Conservation (phyloP, 2,888 invertebrate species). For the Dichetophora obliterata region DNA sequence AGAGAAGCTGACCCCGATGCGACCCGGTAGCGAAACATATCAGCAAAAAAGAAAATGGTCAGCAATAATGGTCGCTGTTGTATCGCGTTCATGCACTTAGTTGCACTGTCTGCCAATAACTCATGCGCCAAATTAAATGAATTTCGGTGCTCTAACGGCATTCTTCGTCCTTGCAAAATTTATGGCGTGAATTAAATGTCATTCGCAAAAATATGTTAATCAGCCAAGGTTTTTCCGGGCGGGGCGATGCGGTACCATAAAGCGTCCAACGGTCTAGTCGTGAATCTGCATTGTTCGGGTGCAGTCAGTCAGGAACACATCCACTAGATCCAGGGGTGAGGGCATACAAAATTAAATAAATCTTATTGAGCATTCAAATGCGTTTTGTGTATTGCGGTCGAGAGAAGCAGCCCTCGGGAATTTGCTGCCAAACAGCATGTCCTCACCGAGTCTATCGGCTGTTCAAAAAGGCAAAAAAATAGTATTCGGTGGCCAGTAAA, state of each 20-base stretch:
- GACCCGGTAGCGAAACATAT: conserved; percentile 8
- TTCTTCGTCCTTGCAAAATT: conserved; percentile 28
- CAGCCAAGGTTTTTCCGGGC: conserved; percentile 9
- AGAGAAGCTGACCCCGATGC: conserved; percentile 31
- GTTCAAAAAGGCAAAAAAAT: too few relatives aligned
- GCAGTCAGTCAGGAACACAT: neutral
- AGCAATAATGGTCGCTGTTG: neutral
- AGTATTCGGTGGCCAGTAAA: neutral
- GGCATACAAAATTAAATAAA: neutral
- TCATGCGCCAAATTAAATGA: conserved; percentile 48
- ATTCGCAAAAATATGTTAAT: conserved; percentile 38
- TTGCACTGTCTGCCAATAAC: conserved; percentile 31
- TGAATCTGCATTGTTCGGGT: neutral
- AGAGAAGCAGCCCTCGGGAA: too few relatives aligned
- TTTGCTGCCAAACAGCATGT: too few relatives aligned
- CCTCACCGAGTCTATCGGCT: too few relatives aligned
- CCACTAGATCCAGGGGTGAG: neutral
- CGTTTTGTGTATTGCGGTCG: too few relatives aligned
- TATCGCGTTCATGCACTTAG: neutral
- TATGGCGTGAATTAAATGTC: conserved; percentile 29
- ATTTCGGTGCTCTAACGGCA: conserved; percentile 46
- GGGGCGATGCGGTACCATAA: neutral
- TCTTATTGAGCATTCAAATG: conserved; percentile 15
- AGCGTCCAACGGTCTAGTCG: neutral
- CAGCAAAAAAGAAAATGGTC: neutral